phyloP scores from a whole-genome alignment of 2,888 invertebrate genomes.

The Idaea straminata region DNA sequence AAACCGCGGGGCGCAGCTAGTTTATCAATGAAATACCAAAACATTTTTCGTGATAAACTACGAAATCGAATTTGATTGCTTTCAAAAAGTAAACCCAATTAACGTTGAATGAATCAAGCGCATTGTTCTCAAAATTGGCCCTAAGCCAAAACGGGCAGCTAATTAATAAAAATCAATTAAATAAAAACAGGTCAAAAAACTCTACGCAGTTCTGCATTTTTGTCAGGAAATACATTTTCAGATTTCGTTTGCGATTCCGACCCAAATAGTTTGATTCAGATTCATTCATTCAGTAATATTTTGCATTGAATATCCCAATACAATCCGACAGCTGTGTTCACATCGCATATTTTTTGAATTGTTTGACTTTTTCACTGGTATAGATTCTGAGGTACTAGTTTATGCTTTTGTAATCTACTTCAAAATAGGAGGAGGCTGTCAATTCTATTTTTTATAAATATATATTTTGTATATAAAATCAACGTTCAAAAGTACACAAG shows the following conservation, averaged over 20 bases:
- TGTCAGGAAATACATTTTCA: neutral
- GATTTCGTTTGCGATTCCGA: neutral
- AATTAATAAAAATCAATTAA: constrained; percentile 43
- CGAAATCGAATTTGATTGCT: constrained; percentile 54
- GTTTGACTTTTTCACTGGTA: neutral
- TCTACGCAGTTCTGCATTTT: neutral
- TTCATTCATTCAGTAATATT: neutral
- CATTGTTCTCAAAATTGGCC: constrained; percentile 59
- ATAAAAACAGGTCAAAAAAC: constrained; percentile 6
- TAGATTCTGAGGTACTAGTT: neutral
- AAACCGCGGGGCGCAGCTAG: no score
- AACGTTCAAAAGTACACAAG: no score
- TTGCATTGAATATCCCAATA: neutral
- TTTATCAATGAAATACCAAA: neutral
- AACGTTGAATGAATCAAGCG: constrained; percentile 51
- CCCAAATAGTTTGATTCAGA: neutral
- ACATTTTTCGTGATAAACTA: neutral
- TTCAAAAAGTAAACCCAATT: constrained; percentile 61
- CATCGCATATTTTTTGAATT: neutral
- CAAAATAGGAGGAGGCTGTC: no score
- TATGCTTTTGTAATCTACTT: neutral
- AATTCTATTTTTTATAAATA: no score
- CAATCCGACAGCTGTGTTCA: neutral
- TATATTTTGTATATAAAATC: no score
- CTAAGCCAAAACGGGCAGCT: constrained; percentile 43